phyloP scores from a whole-genome alignment of 64 coral and sea anemone species.

The Stichodactyla helianthus region DNA sequence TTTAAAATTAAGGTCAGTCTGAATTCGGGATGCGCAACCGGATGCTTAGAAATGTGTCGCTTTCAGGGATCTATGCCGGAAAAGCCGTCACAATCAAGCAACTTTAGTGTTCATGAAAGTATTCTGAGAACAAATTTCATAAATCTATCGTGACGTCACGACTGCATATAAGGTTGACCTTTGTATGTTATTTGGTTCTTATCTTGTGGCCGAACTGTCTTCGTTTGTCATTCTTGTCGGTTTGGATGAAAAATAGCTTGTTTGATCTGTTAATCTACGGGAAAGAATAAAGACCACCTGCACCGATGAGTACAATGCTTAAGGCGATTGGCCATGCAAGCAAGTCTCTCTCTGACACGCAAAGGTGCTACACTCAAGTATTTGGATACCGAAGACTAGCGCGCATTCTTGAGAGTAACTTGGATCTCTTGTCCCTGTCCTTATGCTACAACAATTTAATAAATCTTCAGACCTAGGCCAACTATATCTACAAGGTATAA shows the following conservation, averaged over 20 bases:
- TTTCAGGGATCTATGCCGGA: not conserved
- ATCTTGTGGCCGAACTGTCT: not conserved
- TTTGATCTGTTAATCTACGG: slow-evolving; percentile 8
- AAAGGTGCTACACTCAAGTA: not conserved
- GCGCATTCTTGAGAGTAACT: too few species aligned
- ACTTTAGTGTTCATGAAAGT: not conserved
- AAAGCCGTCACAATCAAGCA: not conserved
- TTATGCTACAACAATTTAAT: not conserved
- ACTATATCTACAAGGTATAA: not conserved
- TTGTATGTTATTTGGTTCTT: not conserved
- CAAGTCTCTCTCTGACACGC: not conserved
- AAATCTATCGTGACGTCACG: not conserved
- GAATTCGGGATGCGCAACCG: not conserved
- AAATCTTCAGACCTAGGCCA: not conserved
- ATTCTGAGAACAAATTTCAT: not conserved
- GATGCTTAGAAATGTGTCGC: not conserved
- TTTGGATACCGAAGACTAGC: too few species aligned
- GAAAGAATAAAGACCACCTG: slow-evolving; percentile 4
- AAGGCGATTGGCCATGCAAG: not conserved
- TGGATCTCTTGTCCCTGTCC: too few species aligned
- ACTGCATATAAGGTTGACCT: not conserved
- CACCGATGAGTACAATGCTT: not conserved
- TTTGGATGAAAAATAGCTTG: slow-evolving; percentile 5
- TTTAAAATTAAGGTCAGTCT: not conserved
- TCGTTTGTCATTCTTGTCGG: slow-evolving; percentile 1